Evolutionary conservation across 2,113 vertebrate species (phyloP), one percentile per base, ranked within the genome.

Genomic region (Herpetotheres cachinnans): DNA sequence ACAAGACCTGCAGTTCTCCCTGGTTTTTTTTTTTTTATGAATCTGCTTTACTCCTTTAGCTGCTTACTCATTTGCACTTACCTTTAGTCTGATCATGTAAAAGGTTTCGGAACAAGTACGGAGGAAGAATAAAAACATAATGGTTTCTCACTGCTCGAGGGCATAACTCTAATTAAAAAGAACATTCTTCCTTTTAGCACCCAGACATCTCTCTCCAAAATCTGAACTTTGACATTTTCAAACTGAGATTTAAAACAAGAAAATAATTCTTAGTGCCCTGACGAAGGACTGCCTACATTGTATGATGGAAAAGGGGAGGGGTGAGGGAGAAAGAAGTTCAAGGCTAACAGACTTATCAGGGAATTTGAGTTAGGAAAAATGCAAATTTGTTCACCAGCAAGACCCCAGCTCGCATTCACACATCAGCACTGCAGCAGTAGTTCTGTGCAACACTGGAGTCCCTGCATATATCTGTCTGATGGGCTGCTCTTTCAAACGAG

Each of bases 211-310:
- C 81, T 90, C 90, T 91, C 90, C 91, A 91, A 93, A 96, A 91
- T 30, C 55, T 96, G 96, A 97, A 96, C 94, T 97, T 81, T 95
- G 94, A 93, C 97, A 97, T 97, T 97, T 97, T 97, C 94, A 94
- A 96, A 94, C 95, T 58, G 82, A 96, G 84, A 94, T 94, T 97
- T 97, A 95, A 97, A 97, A 89, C 90, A 95, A 83, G 94, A 82
- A 96, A 96, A 93, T 96, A 95, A 97, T 95, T 94, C 84, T 89
- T 61, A 21, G 70, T 67, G 66, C 79, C 76, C 47, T 4, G n/a
- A 71, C 30, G 67, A 84, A 93, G 78, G 55, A 70, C 91, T 94
- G 80, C 55, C 74, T 93, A 84, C 71, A 7, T 13, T 5, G 22
- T 90, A 16, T 61, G 70, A 19, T 14, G 0, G 66, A 62, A 58